Base-by-base conservation (phyloP, 1,140 invertebrate species). In the Hypsibius dujardini region DNA sequence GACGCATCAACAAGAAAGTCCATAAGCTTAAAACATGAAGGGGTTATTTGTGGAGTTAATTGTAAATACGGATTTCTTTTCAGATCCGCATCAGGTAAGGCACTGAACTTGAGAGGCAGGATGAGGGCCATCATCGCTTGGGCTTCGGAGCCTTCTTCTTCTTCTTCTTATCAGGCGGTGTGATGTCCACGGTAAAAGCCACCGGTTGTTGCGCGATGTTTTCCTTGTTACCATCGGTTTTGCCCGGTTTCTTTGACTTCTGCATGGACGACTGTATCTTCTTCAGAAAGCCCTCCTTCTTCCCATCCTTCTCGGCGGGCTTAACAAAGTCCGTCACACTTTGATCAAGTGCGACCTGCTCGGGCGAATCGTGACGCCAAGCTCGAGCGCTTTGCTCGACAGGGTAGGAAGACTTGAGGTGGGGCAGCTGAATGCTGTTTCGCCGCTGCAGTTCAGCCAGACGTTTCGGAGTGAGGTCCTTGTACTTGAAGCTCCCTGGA, bases 131-230 rank as follows among this genome's bases (percentile, higher is more conserved):
- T n/a, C n/a, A n/a, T n/a, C n/a, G n/a, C n/a, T n/a, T n/a, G n/a
- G n/a, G n/a, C n/a, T n/a, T n/a, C n/a, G n/a, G n/a, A n/a, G n/a
- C n/a, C n/a, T n/a, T n/a, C n/a, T n/a, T n/a, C n/a, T 28, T 28
- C n/a, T 56, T 56, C 50, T 7, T 7, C 7, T 7, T n/a, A 7
- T n/a, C 50, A 56, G 50, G 50, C 50, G 50, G 50, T 7, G 50
- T 56, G n/a, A 56, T 56, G 50, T 56, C 50, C 50, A 56, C 50
- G 50, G 50, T 56, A n/a, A 56, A 56, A 56, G 50, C 50, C 7
- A 56, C 50, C 7, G 50, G 50, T n/a, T 56, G 7, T n/a, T 56
- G 7, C 50, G 50, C 7, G 7, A 56, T 56, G 50, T 56, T 56
- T 56, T 56, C 50, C n/a, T 56, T 56, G 50, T n/a, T 56, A n/a